Base-by-base conservation (phyloP, 2,113 vertebrate species). In the Leptobrachium leishanense region DNA sequence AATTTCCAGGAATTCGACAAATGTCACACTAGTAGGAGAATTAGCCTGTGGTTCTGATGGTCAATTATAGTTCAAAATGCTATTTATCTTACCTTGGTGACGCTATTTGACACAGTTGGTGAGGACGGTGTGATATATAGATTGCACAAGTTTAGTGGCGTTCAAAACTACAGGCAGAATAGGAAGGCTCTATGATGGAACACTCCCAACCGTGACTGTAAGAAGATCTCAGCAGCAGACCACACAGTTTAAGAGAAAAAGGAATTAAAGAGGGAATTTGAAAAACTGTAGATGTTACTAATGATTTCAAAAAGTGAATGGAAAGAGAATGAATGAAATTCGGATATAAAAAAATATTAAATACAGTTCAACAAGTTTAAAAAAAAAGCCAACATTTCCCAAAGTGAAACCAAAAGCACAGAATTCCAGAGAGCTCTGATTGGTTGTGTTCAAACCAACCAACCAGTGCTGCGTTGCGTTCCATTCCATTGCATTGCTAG, bases 61-160 rank as follows among this genome's bases (percentile, higher is more conserved):
- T 31, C 62, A 75, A 66, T 65, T 75, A 65, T 5, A 75, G 55
- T 46, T 43, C 43, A 11, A 75, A 66, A 75, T 65, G 44, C 39
- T 10, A 75, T 66, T 74, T 53, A 64, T 66, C 20, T 53, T 66
- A 75, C 73, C 62, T 53, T n/a, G 9, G 43, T 39, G 59, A 64
- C 10, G n/a, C 43, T 44, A 74, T 54, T 42, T 74, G 72, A 41
- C 57, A 15, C 41, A 9, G 72, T n/a, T 63, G 15, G 72, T 59
- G 44, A 7, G 42, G 15, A 44, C 13, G 12, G 15, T 63, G 63
- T 44, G 15, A 63, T n/a, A 46, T 63, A 43, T 42, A 44, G 44
- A 12, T 64, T 46, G 13, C 43, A 13, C 42, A 62, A 15, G 44
- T 15, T 31, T 57, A 20, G 72, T 57, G 63, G 43, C 55, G 43